phyloP scores from a whole-genome alignment of 1,140 invertebrate species.

The Globodera rostochiensis region DNA sequence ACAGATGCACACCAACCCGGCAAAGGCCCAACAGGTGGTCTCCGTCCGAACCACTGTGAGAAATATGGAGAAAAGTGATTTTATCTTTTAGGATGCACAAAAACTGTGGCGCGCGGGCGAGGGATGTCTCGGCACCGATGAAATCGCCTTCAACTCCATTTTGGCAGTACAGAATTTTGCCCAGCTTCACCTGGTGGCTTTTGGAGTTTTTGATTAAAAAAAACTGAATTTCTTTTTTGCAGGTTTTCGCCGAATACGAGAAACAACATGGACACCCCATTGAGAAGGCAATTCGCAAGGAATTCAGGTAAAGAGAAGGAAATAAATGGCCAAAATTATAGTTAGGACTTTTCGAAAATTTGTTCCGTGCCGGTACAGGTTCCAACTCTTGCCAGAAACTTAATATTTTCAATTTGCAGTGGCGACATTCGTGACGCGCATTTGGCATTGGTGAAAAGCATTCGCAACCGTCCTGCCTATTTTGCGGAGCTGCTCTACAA shows the following conservation, averaged over 20 bases:
- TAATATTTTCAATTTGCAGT: constrained; percentile 66
- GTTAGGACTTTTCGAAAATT: too few species aligned
- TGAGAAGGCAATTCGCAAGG: constrained; percentile 80
- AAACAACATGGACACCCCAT: constrained; percentile 76
- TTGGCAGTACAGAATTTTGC: constrained; percentile 60
- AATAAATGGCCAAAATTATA: too few species aligned
- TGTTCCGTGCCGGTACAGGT: too few species aligned
- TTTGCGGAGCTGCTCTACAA: constrained; percentile 87
- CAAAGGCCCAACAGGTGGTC: constrained; percentile 49
- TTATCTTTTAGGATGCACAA: constrained; percentile 66
- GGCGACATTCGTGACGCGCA: constrained; percentile 82
- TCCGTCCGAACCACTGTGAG: too few species aligned
- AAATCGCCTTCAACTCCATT: constrained; percentile 66
- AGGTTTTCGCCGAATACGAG: constrained; percentile 74
- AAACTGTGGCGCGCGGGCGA: constrained; percentile 68
- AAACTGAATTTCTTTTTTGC: background rate
- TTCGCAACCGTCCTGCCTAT: constrained; percentile 86
- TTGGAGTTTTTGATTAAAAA: background rate
- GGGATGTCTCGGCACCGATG: constrained; percentile 70
- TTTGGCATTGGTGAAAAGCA: constrained; percentile 79
- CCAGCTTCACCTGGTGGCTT: constrained; percentile 75
- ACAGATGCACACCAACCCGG: constrained; percentile 53
- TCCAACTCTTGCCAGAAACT: too few species aligned
- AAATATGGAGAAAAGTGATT: too few species aligned
- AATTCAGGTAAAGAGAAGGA: constrained; percentile 73